Conservation (phyloP, 1,140 invertebrate species). For the Eufriesea mexicana region DNA sequence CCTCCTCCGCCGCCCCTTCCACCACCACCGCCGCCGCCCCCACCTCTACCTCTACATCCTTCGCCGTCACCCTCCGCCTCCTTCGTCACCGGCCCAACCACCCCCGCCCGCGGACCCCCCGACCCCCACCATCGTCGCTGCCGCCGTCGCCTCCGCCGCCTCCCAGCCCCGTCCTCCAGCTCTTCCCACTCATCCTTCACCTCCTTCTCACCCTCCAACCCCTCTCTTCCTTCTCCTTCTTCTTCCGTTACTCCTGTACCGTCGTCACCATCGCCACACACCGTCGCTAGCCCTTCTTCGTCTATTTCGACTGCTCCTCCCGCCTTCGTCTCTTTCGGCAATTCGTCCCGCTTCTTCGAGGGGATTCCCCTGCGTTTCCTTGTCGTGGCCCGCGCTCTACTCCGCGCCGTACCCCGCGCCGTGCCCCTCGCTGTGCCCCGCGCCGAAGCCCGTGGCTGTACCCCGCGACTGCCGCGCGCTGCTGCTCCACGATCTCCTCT, state of each 20-base stretch:
- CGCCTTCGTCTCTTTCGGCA: conserved; percentile 47
- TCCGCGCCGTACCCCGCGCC: conserved; percentile 17
- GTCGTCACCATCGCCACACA: not conserved
- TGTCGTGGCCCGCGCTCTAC: conserved; percentile 12
- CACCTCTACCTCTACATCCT: too few species aligned
- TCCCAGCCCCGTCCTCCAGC: conserved; percentile 22
- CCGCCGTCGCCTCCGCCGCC: conserved; percentile 12
- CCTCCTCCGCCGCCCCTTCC: conserved; percentile 11
- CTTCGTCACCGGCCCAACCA: too few species aligned
- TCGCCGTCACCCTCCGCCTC: too few species aligned
- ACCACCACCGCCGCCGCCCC: not conserved
- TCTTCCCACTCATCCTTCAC: not conserved
- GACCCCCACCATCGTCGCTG: too few species aligned
- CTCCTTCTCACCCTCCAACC: conserved; percentile 19
- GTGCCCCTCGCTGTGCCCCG: conserved; percentile 16
- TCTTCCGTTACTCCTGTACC: not conserved
- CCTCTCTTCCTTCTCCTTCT: not conserved
- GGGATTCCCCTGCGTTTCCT: conserved; percentile 46
- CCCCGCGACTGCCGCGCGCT: too few species aligned
- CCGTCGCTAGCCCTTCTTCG: conserved; percentile 32
- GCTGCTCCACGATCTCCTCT: too few species aligned
- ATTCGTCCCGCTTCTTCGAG: conserved; percentile 47
- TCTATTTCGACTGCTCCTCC: conserved; percentile 38
- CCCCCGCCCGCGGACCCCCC: too few species aligned
- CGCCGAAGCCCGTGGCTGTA: too few species aligned